Evolutionary conservation across 2,113 vertebrate species (phyloP).

Genomic region (Myrmophylax atrothorax): DNA sequence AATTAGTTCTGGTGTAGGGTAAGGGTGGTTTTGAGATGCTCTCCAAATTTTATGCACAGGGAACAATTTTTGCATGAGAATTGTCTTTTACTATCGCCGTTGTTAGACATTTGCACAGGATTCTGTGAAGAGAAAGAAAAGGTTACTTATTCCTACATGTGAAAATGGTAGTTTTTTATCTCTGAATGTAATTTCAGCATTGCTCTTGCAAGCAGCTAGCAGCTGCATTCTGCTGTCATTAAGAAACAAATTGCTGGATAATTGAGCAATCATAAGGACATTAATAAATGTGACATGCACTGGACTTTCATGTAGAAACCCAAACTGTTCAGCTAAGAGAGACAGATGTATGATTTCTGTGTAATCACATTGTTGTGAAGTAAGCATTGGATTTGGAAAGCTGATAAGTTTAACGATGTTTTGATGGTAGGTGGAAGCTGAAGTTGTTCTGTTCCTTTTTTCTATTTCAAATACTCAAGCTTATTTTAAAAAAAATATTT

Average conservation of each 20-base stretch:
- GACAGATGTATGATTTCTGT: neutral
- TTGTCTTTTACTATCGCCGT: slow-evolving; percentile 56
- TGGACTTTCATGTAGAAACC: slow-evolving; percentile 8
- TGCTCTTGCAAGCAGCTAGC: slow-evolving; percentile 53
- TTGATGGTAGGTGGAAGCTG: neutral
- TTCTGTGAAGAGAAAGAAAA: slow-evolving; percentile 50
- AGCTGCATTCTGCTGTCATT: slow-evolving; percentile 30
- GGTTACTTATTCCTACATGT: slow-evolving; percentile 43
- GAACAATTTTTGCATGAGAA: slow-evolving; percentile 76
- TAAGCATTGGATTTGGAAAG: neutral
- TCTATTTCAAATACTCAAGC: neutral
- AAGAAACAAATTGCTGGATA: slow-evolving; percentile 60
- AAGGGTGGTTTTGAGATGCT: slow-evolving; percentile 2
- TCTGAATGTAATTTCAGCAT: slow-evolving; percentile 74
- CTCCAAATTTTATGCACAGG: slow-evolving; percentile 41
- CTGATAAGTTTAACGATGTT: neutral
- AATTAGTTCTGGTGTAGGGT: neutral
- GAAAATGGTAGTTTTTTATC: slow-evolving; percentile 48
- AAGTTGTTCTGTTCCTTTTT: neutral
- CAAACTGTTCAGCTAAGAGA: neutral
- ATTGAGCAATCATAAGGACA: slow-evolving; percentile 36
- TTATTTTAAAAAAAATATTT: neutral
- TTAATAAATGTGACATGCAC: slow-evolving; percentile 30
- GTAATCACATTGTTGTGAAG: neutral
- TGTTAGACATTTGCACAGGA: slow-evolving; percentile 69